Conservation (phyloP, 2,113 vertebrate genomes). For the Tragelaphus buxtoni region DNA sequence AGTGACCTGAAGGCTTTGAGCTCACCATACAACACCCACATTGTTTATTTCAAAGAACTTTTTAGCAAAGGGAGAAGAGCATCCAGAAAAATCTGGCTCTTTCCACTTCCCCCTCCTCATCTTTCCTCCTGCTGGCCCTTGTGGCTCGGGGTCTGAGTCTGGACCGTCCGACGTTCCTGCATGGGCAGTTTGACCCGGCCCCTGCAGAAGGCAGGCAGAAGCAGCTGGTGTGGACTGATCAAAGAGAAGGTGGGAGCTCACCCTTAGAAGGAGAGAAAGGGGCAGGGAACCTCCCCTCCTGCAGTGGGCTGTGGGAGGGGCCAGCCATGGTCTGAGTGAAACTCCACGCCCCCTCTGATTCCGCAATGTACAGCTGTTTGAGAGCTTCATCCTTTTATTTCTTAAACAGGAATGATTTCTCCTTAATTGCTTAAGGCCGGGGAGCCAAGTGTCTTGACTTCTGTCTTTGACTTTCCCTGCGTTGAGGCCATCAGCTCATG, state of each 20-base stretch:
- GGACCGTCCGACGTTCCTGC: not conserved
- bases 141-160: not conserved
- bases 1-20: constrained; percentile 19
- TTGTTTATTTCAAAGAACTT: constrained; percentile 51
- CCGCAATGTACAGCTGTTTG: constrained; percentile 45
- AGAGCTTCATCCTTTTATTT: constrained; percentile 64
- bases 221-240: not conserved
- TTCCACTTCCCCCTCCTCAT: not conserved
- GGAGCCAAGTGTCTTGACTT: constrained; percentile 68
- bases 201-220: not conserved
- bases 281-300: accelerated
- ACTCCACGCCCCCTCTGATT: constrained; percentile 10
- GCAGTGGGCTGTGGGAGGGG: not conserved
- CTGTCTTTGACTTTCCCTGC: constrained; percentile 67
- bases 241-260: not conserved
- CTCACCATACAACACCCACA: not conserved
- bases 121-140: not conserved
- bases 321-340: not conserved
- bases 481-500: constrained; percentile 49
- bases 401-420: constrained; percentile 69
- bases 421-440: constrained; percentile 78
- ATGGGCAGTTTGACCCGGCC: accelerated
- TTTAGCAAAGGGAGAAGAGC: not conserved
- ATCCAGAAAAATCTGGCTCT: not conserved
- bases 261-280: not conserved